Conservation (phyloP, 2,888 invertebrate species). For the Rosalia funebris region DNA sequence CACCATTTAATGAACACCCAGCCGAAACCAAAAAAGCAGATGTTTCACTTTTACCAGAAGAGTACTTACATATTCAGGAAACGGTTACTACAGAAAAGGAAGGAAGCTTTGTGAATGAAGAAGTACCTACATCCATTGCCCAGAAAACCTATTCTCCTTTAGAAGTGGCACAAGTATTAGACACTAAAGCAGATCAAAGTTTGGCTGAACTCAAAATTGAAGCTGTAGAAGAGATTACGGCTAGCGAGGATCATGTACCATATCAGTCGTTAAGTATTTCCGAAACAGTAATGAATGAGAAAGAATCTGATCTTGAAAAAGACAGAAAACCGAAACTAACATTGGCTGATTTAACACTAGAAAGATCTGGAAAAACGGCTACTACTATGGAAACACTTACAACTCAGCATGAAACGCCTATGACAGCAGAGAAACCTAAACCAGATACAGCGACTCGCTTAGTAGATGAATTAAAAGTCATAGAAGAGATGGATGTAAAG, state of each 20-base stretch:
- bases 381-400: conserved; percentile 58
- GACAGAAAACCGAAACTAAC: conserved; percentile 39
- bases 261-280: conserved; percentile 41
- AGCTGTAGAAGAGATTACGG: conserved; percentile 41
- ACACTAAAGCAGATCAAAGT: conserved; percentile 49
- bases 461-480: conserved; percentile 35
- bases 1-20: conserved; percentile 54
- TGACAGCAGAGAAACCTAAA: conserved; percentile 32
- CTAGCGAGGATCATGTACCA: conserved; percentile 44
- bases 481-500: conserved; percentile 37
- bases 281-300: conserved; percentile 47
- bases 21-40: conserved; percentile 61
- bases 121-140: conserved; percentile 46
- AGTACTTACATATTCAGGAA: conserved; percentile 60
- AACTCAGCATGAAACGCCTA: conserved; percentile 59
- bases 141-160: conserved; percentile 52
- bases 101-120: conserved; percentile 50
- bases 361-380: conserved; percentile 50
- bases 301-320: conserved; percentile 35
- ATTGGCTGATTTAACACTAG: conserved; percentile 54
- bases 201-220: conserved; percentile 44
- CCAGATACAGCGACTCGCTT: conserved; percentile 33
- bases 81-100: conserved; percentile 58
- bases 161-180: conserved; percentile 54
- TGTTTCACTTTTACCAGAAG: conserved; percentile 62